Percentiles rank a stretch among this genome's conserved stretches.
phyloP scores from a whole-genome alignment of 2,888 invertebrate genomes.

The Archips xylosteana region DNA sequence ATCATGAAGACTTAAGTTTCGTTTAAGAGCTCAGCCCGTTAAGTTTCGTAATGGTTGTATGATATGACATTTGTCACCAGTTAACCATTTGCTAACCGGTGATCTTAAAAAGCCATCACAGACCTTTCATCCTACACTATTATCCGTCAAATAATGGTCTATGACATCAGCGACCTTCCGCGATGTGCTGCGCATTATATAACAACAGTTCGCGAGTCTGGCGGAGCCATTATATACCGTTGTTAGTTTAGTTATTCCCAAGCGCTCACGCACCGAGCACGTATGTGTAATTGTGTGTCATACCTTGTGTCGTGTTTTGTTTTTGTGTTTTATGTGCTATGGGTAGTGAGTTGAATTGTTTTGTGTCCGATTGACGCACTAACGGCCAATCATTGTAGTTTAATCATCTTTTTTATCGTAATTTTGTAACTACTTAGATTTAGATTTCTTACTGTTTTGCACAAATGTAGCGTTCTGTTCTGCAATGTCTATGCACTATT shows the following conservation, averaged over 20 bases:
- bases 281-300: conserved; percentile 14
- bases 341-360: conserved; percentile 60
- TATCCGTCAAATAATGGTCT: conserved; percentile 16
- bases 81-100: background rate
- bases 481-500: conserved; percentile 1
- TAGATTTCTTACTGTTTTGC: conserved; percentile 26
- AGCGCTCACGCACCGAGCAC: conserved; percentile 29
- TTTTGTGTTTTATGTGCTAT: conserved; percentile 49
- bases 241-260: conserved; percentile 34
- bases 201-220: conserved; percentile 26
- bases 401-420: background rate
- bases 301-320: conserved; percentile 39
- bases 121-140: background rate
- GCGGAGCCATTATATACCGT: conserved; percentile 27
- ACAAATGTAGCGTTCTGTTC: conserved; percentile 9
- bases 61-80: background rate
- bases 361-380: conserved; percentile 24
- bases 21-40: background rate
- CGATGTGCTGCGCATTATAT: conserved; percentile 30
- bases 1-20: background rate
- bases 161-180: conserved; percentile 39
- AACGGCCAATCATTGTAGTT: background rate
- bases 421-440: conserved; percentile 21
- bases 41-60: background rate
- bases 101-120: conserved; percentile 1